Evolutionary conservation across 2,888 invertebrate genomes (phyloP).

Genomic region (Dicranocentrus wangi): DNA sequence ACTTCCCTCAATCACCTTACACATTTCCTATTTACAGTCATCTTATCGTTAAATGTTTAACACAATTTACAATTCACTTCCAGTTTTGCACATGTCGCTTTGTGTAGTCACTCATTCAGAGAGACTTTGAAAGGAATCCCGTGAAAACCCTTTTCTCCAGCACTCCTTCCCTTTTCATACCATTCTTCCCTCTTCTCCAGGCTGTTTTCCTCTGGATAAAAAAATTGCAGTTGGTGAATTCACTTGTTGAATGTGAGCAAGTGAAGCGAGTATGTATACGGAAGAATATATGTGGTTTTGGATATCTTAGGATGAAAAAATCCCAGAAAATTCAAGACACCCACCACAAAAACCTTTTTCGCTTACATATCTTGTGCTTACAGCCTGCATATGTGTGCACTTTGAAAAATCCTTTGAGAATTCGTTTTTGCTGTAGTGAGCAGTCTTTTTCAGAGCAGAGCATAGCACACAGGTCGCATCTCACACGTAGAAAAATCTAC

Average conservation of each 20-base stretch:
- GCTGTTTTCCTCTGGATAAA: not conserved
- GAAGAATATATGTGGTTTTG: too few relatives aligned
- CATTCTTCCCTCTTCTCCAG: not conserved
- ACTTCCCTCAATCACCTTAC: too few relatives aligned
- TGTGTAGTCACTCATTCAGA: too few relatives aligned
- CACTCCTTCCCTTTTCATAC: not conserved
- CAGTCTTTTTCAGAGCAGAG: not conserved
- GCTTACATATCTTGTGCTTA: not conserved
- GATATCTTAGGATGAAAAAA: constrained; percentile 1
- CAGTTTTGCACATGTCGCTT: too few relatives aligned
- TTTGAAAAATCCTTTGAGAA: not conserved
- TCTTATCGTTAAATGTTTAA: too few relatives aligned
- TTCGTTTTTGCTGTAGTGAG: too few relatives aligned
- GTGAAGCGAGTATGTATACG: not conserved
- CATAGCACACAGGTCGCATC: not conserved
- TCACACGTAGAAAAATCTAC: not conserved
- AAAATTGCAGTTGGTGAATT: not conserved
- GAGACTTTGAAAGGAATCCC: too few relatives aligned
- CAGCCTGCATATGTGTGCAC: not conserved
- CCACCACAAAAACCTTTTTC: constrained; percentile 6
- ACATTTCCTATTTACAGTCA: too few relatives aligned
- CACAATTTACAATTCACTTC: too few relatives aligned
- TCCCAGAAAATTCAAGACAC: constrained; percentile 16
- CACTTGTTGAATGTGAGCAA: constrained; percentile 19
- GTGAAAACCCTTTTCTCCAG: constrained; percentile 3